Evolutionary conservation across 2,888 invertebrate species (phyloP).

Genomic region (Brenthis daphne): DNA sequence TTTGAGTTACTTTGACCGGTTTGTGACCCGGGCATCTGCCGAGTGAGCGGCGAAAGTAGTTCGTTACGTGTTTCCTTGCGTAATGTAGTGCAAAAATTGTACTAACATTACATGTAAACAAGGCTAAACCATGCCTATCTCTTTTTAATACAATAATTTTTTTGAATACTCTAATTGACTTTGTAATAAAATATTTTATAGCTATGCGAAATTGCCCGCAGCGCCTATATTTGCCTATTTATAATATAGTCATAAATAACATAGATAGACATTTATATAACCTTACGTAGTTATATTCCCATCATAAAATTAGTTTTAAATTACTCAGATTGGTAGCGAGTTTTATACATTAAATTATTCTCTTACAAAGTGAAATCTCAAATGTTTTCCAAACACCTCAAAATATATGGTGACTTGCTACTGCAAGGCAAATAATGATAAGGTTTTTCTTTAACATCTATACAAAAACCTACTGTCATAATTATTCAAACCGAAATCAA

Average conservation of each 20-base stretch:
- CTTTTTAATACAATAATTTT: slow-evolving; percentile 20
- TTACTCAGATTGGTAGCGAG: too few relatives aligned
- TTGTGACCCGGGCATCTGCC: slow-evolving; percentile 53
- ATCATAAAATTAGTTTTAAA: too few relatives aligned
- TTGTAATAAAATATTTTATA: slow-evolving; percentile 7
- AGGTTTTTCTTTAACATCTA: too few relatives aligned
- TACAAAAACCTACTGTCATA: too few relatives aligned
- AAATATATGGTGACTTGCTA: too few relatives aligned
- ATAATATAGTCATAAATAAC: slow-evolving; percentile 1
- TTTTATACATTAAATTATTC: too few relatives aligned
- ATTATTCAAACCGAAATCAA: too few relatives aligned
- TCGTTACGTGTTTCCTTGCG: slow-evolving; percentile 51
- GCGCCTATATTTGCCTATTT: neutral
- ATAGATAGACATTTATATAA: too few relatives aligned
- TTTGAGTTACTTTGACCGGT: slow-evolving; percentile 42
- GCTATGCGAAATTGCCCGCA: neutral
- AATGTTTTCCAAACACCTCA: too few relatives aligned
- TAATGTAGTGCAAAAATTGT: slow-evolving; percentile 51
- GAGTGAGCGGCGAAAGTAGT: slow-evolving; percentile 66
- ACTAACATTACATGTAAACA: slow-evolving; percentile 34
- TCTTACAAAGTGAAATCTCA: too few relatives aligned
- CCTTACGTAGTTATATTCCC: too few relatives aligned
- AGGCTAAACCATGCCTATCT: slow-evolving; percentile 30
- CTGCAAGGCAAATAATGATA: too few relatives aligned
- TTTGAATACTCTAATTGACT: slow-evolving; percentile 2